Evolutionary conservation across 2,113 vertebrate species (phyloP).

Genomic region (Gambusia affinis): DNA sequence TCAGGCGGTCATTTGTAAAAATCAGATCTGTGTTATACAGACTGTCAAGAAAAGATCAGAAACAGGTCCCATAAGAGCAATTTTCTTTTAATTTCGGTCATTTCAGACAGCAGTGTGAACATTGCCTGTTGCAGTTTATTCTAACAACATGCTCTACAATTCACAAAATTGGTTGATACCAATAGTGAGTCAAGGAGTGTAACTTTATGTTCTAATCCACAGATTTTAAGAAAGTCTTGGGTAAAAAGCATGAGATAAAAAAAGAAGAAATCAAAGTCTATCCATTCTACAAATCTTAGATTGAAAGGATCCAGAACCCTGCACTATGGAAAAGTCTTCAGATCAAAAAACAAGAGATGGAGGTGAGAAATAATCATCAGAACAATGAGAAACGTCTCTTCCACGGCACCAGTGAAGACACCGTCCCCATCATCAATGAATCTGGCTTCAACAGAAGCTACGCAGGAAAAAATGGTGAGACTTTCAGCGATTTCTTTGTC

Average conservation of each 20-base stretch:
- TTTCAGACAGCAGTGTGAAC: too few relatives aligned
- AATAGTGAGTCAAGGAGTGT: neutral
- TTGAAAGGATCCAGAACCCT: conserved; percentile 78
- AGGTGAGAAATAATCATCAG: conserved; percentile 67
- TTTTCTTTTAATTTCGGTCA: neutral
- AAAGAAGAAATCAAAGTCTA: conserved; percentile 79
- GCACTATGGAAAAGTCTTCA: conserved; percentile 71
- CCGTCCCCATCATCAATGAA: conserved; percentile 56
- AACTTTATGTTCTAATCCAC: neutral
- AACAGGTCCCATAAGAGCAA: too few relatives aligned
- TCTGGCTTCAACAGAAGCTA: conserved; percentile 80
- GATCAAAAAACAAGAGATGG: conserved; percentile 69
- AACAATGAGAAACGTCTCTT: conserved; percentile 77
- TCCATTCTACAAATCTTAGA: conserved; percentile 84
- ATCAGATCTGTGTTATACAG: too few relatives aligned
- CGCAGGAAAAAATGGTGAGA: conserved; percentile 78
- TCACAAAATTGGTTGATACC: neutral
- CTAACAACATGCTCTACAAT: neutral
- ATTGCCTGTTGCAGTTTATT: neutral
- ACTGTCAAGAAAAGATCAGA: too few relatives aligned
- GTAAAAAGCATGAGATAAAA: conserved; percentile 71
- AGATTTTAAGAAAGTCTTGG: conserved; percentile 62
- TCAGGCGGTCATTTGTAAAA: too few relatives aligned
- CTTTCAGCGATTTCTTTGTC: neutral
- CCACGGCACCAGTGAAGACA: conserved; percentile 72